phyloP scores from a whole-genome alignment of 2,113 vertebrate species.

The Malurus cyaneus region DNA sequence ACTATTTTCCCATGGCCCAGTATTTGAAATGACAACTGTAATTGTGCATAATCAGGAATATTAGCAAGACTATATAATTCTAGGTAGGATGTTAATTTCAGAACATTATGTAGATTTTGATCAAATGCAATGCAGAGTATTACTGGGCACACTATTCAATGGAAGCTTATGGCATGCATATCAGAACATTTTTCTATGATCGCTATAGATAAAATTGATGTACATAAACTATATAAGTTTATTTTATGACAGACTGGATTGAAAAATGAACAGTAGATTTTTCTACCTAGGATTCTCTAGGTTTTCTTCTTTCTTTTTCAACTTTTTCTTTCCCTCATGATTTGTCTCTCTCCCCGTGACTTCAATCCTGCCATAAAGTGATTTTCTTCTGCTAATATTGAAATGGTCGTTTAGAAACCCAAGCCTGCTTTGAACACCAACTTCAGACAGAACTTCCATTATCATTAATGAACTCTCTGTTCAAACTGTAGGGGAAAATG shows the following conservation, averaged over 20 bases:
- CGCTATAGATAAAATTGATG: neutral
- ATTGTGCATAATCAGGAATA: neutral
- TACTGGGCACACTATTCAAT: neutral
- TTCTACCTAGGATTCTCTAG: neutral
- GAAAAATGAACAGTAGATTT: neutral
- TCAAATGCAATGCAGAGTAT: neutral
- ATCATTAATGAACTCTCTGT: slow-evolving; percentile 24
- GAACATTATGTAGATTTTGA: neutral
- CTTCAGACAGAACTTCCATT: slow-evolving; percentile 56
- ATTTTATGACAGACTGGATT: neutral
- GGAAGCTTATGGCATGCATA: neutral
- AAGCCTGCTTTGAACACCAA: slow-evolving; percentile 41
- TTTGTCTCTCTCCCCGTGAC: neutral
- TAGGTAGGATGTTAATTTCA: neutral
- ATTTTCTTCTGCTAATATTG: slow-evolving; percentile 53
- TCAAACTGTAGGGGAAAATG: slow-evolving; percentile 35
- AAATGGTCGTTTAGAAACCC: neutral
- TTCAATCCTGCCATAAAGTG: slow-evolving; percentile 23
- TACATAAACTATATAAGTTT: neutral
- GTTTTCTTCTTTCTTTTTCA: slow-evolving; percentile 1
- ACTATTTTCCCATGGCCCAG: neutral
- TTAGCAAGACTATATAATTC: neutral
- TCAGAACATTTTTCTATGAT: neutral
- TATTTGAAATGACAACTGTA: neutral
- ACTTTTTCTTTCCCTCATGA: neutral